phyloP scores from a whole-genome alignment of 1,140 invertebrate species.

The Orchesella cincta region DNA sequence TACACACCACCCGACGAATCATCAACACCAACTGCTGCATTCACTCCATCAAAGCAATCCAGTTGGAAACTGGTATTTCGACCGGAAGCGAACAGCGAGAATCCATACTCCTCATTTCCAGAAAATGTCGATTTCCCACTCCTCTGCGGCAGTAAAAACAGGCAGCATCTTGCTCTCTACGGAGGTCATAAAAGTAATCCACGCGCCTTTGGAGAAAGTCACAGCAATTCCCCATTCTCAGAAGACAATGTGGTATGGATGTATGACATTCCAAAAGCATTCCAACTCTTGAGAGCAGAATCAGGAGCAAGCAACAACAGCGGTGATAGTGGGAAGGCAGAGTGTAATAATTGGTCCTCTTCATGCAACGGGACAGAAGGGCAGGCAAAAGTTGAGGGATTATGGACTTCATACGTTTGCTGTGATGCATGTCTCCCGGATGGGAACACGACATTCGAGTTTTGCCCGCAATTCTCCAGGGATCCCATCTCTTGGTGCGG shows the following conservation, averaged over 20 bases:
- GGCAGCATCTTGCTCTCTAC: slow-evolving; percentile 37
- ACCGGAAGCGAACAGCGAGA: slow-evolving; percentile 33
- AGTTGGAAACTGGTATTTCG: slow-evolving; percentile 41
- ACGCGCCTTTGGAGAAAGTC: background rate
- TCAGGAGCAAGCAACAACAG: background rate
- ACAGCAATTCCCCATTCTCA: slow-evolving; percentile 8
- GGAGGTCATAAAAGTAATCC: background rate
- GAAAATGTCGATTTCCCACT: slow-evolving; percentile 42
- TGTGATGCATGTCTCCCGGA: slow-evolving; percentile 50
- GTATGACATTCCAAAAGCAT: slow-evolving; percentile 39
- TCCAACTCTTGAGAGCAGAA: background rate
- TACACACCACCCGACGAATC: slow-evolving; percentile 17
- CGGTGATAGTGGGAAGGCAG: background rate
- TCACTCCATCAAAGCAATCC: background rate
- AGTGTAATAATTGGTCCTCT: slow-evolving; percentile 15
- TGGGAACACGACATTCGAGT: slow-evolving; percentile 45
- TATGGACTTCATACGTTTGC: slow-evolving; percentile 50
- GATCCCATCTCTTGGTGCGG: slow-evolving; percentile 45
- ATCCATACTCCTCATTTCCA: slow-evolving; percentile 35
- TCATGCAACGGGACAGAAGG: slow-evolving; percentile 32
- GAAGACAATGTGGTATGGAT: slow-evolving; percentile 46
- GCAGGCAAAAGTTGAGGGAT: background rate
- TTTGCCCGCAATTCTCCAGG: slow-evolving; percentile 45
- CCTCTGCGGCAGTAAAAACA: slow-evolving; percentile 41
- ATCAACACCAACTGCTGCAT: background rate